Conservation (phyloP, 2,113 vertebrate genomes). For the Plecotus auritus region DNA sequence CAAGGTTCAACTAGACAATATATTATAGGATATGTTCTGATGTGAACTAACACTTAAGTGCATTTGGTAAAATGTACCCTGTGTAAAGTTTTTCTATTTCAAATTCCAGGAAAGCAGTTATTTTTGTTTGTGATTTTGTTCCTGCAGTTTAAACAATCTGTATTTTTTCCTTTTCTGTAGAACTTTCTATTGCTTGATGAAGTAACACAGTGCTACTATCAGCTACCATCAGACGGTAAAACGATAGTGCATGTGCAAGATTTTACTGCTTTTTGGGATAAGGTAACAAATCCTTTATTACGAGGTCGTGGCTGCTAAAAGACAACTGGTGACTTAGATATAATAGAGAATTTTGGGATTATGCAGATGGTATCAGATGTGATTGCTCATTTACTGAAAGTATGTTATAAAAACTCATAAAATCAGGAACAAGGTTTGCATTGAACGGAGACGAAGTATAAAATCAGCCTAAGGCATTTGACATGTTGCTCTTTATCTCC, state of each 20-base stretch:
- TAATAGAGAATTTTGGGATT: background rate
- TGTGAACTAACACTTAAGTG: background rate
- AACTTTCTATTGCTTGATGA: slow-evolving; percentile 65
- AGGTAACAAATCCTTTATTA: slow-evolving; percentile 14
- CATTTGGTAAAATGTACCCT: accelerated
- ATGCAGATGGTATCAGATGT: background rate
- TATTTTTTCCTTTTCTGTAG: slow-evolving; percentile 17
- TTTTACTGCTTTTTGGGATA: slow-evolving; percentile 64
- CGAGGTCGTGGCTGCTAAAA: background rate
- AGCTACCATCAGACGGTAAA: slow-evolving; percentile 22
- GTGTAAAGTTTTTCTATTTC: background rate
- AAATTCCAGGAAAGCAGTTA: background rate
- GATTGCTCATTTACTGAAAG: background rate
- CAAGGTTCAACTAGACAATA: too few species aligned
- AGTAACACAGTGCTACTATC: background rate
- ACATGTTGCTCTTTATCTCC: background rate
- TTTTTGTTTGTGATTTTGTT: background rate
- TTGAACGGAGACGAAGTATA: background rate
- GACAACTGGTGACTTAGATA: background rate
- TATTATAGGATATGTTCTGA: too few species aligned
- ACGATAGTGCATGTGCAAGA: slow-evolving; percentile 36
- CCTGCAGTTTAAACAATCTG: background rate
- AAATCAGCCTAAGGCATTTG: background rate
- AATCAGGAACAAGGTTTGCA: background rate
- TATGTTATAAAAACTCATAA: background rate